These are phyloP conservation scores for Pseudotriccus pelzelni DNA, from an alignment of 2,797 vertebrate genomes.

Conservation along the genomic window DNA sequence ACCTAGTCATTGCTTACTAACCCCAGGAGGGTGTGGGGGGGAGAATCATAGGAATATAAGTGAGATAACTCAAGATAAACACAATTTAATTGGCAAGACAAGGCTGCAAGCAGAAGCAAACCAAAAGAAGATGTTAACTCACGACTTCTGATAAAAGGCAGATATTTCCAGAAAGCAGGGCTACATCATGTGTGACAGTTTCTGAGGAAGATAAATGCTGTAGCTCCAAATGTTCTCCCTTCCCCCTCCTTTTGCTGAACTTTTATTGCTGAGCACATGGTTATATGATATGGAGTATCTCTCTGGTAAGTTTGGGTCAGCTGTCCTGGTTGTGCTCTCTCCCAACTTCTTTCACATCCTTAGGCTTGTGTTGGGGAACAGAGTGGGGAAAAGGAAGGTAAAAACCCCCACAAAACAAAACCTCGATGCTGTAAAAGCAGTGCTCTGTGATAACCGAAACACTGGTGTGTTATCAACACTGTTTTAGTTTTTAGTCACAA, in stretches of 20 bases:
- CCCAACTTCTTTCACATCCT: not conserved
- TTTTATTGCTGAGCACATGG: not conserved
- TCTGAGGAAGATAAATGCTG: not conserved
- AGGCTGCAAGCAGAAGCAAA: not conserved
- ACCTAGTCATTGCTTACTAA: accelerated
- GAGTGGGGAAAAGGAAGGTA: not conserved
- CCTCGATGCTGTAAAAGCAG: accelerated
- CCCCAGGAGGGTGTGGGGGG: accelerated
- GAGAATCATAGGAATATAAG: not conserved
- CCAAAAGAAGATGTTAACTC: not conserved
- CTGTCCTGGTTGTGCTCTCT: not conserved
- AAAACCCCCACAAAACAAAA: accelerated
- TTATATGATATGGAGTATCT: not conserved
- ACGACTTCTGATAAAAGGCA: not conserved
- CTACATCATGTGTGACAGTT: accelerated
- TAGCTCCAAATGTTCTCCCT: not conserved
- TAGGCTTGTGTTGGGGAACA: not conserved
- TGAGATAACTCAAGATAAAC: not conserved
- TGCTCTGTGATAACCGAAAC: not conserved
- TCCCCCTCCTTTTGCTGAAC: not conserved
- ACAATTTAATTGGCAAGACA: not conserved
- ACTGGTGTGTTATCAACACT: not conserved
- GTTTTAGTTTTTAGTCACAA: not conserved
- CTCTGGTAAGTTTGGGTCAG: not conserved
- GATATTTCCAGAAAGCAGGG: not conserved